phyloP scores from a whole-genome alignment of 2,888 invertebrate genomes.

The Ommatoiulus sabulosus region DNA sequence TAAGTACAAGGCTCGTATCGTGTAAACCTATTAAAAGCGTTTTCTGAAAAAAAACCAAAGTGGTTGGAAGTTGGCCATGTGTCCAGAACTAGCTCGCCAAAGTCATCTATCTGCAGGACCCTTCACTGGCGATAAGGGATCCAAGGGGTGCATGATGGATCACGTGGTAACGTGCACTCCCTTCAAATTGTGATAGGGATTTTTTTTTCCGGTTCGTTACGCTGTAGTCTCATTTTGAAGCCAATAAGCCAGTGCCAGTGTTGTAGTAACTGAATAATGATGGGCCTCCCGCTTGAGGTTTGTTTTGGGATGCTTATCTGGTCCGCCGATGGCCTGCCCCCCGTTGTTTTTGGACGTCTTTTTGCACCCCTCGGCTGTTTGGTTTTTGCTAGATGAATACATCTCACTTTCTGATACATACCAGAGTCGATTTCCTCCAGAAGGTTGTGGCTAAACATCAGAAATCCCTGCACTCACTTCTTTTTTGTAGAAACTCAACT shows the following conservation, averaged over 20 bases:
- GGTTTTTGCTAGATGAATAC: constrained; percentile 42
- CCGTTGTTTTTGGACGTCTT: constrained; percentile 45
- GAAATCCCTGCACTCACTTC: background rate
- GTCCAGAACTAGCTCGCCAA: background rate
- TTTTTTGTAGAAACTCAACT: background rate
- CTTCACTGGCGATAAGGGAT: constrained; percentile 52
- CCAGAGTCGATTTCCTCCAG: constrained; percentile 34
- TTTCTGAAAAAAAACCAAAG: background rate
- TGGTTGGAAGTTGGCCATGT: constrained; percentile 50
- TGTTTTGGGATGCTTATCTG: constrained; percentile 51
- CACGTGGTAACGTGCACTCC: constrained; percentile 53
- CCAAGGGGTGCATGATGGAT: constrained; percentile 54
- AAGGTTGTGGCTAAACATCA: constrained; percentile 11
- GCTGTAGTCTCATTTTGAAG: background rate
- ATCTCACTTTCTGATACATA: constrained; percentile 49
- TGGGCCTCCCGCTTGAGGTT: constrained; percentile 44
- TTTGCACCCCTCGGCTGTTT: constrained; percentile 49
- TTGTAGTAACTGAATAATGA: constrained; percentile 43
- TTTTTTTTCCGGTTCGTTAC: background rate
- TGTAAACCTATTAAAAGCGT: constrained; percentile 22
- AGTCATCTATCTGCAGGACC: constrained; percentile 51
- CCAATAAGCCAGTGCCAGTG: constrained; percentile 38
- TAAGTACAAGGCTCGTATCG: constrained; percentile 3
- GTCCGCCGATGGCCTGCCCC: constrained; percentile 41
- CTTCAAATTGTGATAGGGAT: constrained; percentile 17